Conservation (phyloP, 2,888 invertebrate genomes). For the Microchrysa polita region DNA sequence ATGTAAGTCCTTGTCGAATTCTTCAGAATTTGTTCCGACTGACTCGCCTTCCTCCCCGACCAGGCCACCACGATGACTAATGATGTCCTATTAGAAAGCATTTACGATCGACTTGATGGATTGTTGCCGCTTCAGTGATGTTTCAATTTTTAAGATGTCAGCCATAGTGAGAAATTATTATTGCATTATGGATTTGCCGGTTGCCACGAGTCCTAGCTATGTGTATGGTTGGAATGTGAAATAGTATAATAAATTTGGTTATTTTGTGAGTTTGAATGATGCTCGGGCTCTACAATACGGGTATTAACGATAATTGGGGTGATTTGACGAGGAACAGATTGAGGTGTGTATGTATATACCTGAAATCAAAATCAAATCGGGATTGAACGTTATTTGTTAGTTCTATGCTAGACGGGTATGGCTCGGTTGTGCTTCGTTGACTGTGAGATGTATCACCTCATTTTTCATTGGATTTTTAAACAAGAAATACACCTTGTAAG, state of each 20-base stretch:
- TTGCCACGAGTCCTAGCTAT: too few relatives aligned
- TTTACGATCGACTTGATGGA: constrained; percentile 43
- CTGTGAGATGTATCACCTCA: too few relatives aligned
- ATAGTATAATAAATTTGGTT: constrained; percentile 23
- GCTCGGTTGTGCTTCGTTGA: too few relatives aligned
- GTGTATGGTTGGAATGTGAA: constrained; percentile 6
- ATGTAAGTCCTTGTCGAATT: constrained; percentile 3
- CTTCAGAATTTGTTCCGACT: too few relatives aligned
- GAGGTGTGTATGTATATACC: too few relatives aligned
- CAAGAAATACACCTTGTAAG: too few relatives aligned
- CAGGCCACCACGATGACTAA: constrained; percentile 42
- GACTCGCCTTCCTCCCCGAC: too few relatives aligned
- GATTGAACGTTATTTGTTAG: too few relatives aligned
- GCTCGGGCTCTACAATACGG: not conserved
- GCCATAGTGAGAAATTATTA: constrained; percentile 14
- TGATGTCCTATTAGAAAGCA: constrained; percentile 43
- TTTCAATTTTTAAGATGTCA: constrained; percentile 45
- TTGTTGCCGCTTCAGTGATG: constrained; percentile 43
- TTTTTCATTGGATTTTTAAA: too few relatives aligned
- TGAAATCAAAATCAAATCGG: too few relatives aligned
- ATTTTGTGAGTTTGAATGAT: not conserved
- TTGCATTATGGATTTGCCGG: constrained; percentile 33
- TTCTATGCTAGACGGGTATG: too few relatives aligned
- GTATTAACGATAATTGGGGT: constrained; percentile 3
- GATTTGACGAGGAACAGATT: not conserved